Evolutionary conservation across 2,888 invertebrate genomes (phyloP).

Genomic region (Diploptera punctata): DNA sequence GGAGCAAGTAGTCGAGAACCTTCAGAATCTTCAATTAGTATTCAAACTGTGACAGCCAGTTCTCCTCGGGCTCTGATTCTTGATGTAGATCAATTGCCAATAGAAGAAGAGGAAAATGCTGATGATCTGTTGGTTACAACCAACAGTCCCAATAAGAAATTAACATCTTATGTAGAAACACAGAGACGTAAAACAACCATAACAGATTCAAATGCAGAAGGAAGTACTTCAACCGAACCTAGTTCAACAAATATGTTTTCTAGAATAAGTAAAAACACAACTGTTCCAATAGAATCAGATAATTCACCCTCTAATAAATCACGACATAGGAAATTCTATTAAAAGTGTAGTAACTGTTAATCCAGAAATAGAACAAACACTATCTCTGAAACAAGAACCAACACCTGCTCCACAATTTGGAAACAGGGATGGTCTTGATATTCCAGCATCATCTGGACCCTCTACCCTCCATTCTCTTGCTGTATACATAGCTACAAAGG

Average conservation of each 20-base stretch:
- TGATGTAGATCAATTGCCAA: neutral
- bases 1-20: neutral
- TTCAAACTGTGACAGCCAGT: neutral
- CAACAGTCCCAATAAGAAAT: neutral
- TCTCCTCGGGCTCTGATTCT: neutral
- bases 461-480: conserved; percentile 80
- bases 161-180: neutral
- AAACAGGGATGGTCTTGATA: conserved; percentile 65
- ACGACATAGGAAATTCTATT: conserved; percentile 18
- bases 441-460: conserved; percentile 77
- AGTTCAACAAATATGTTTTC: too few species aligned
- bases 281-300: too few species aligned
- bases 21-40: neutral
- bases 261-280: too few species aligned
- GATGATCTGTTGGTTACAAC: neutral
- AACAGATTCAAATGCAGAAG: neutral
- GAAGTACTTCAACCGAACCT: too few species aligned
- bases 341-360: conserved; percentile 12
- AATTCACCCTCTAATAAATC: neutral
- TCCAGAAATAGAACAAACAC: neutral
- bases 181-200: neutral
- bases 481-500: conserved; percentile 77
- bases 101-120: neutral
- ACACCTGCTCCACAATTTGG: conserved; percentile 1
- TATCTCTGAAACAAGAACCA: neutral